A percentile compares a stretch with the other conserved stretches of the same genome.
These are phyloP conservation scores for Halocynthia roretzi DNA, from an alignment of 23 tunicate species.

Conservation along the genomic window DNA sequence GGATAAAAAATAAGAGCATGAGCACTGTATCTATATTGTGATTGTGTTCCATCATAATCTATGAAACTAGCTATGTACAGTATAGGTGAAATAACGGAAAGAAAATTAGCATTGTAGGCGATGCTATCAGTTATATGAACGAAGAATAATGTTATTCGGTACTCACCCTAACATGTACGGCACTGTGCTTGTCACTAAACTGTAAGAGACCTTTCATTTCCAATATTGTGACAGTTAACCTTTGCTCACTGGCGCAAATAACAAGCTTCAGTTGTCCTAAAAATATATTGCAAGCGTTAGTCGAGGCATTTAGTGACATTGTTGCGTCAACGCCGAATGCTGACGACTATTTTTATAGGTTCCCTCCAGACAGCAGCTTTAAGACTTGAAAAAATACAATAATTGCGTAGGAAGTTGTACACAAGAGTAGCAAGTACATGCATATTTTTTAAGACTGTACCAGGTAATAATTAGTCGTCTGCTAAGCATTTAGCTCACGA, in stretches of 20 bases:
- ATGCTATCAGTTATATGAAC: too few relatives aligned
- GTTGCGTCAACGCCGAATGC: background rate
- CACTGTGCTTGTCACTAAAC: background rate
- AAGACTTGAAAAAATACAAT: too few relatives aligned
- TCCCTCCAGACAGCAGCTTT: background rate
- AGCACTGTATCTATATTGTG: background rate
- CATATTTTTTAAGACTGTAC: too few relatives aligned
- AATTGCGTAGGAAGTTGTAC: too few relatives aligned
- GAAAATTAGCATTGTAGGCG: too few relatives aligned
- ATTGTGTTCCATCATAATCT: too few relatives aligned
- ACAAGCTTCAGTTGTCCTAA: conserved; percentile 53
- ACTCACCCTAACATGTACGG: conserved; percentile 4
- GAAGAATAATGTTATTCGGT: too few relatives aligned
- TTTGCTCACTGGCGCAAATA: conserved; percentile 23
- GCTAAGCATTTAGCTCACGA: too few relatives aligned
- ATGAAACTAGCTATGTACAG: too few relatives aligned
- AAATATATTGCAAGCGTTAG: background rate
- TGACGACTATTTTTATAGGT: background rate
- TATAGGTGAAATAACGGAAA: too few relatives aligned
- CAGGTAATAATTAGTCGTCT: too few relatives aligned
- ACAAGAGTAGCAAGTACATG: too few relatives aligned
- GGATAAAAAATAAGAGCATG: background rate
- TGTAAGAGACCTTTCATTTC: conserved; percentile 19
- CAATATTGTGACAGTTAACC: conserved; percentile 38
- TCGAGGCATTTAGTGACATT: background rate